Evolutionary conservation across 2,888 invertebrate species (phyloP), one percentile per base, ranked within the genome.

Genomic region (Philhelius pedissequus): DNA sequence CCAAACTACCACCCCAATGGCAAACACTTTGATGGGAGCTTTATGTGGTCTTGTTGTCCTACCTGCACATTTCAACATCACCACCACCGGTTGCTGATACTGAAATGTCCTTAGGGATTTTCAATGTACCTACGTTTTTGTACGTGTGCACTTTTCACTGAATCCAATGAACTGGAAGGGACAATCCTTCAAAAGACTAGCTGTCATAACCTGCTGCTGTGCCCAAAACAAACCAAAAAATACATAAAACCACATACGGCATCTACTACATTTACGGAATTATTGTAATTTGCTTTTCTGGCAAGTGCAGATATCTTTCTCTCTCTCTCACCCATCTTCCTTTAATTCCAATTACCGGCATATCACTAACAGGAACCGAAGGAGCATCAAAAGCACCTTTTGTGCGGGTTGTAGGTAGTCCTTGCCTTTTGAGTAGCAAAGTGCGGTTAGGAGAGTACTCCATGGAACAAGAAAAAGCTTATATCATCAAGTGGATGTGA

Each of bases 171-270:
- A 78, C 73, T 32, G 50, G 78, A 78, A 74, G 64, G 78, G 69
- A 69, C 77, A 83, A 74, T 74, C 69, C 56, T 52, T 58, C 69
- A 54, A 56, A 83, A 58, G 64, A 73, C 64, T 82, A 22, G 40
- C 75, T 80, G 84, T 84, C 80, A 84, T 84, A 84, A 80, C 80
- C 75, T 80, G 66, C 84, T 84, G 43, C 75, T 80, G 84, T 80
- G 68, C 71, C 70, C 52, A 66, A 76, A n/a, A 48, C 75, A 66
- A 70, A 70, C 58, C 70, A 52, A 54, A 60, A 60, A 38, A 69
- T 35, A 32, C 32, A 69, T n/a, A 78, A 13, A 68, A 54, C 69
- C 62, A 74, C 84, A 70, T 70, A 84, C 64, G 45, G 32, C 22
- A 48, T n/a, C n/a, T n/a, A 22, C 48, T 22, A 48, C 48, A 48